Base-by-base conservation (phyloP, 2,113 vertebrate genomes). In the Numida meleagris region DNA sequence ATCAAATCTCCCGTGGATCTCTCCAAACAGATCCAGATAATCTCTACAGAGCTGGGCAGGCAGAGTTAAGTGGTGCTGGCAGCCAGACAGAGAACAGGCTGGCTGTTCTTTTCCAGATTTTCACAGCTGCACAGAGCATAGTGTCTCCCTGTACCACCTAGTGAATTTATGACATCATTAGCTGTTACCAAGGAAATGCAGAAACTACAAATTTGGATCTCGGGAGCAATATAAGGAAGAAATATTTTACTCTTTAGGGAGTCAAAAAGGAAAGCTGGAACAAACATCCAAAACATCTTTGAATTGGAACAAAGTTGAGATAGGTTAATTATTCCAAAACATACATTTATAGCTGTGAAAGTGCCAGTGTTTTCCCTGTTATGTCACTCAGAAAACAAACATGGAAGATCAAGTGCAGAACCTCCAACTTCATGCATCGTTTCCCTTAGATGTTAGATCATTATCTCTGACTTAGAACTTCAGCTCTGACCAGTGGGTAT, bases 161-260 rank as follows among this genome's bases (percentile, higher is more conserved):
- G 91, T 78, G 61, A 90, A 77, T 86, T n/a, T 75, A 18, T 90
- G 70, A 48, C 66, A 90, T 88, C 88, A 86, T 48, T 81, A 86
- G 70, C 82, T 88, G 91, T 95, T 93, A 86, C 96, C 80, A 79
- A n/a, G 94, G 96, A 94, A 95, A 95, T 79, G 63, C 43, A 84
- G 89, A 81, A 95, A 91, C n/a, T 80, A 83, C 72, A 65, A 29
- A 90, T 74, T 83, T 51, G 40, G 57, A 86, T 91, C 65, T 93
- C 95, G 93, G 82, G 88, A 96, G 80, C 48, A 84, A 76, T 77
- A 40, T 77, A 67, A 82, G 48, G 36, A 90, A 62, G 53, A 91
- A 95, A 76, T 72, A 75, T 50, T 70, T 95, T 90, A 57, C 68
- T 93, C 70, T 84, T 91, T 79, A 91, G 53, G 12, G 21, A 12